Evolutionary conservation across 92 coral and sea anemone species (phyloP).

Genomic region (Bergia sp.): DNA sequence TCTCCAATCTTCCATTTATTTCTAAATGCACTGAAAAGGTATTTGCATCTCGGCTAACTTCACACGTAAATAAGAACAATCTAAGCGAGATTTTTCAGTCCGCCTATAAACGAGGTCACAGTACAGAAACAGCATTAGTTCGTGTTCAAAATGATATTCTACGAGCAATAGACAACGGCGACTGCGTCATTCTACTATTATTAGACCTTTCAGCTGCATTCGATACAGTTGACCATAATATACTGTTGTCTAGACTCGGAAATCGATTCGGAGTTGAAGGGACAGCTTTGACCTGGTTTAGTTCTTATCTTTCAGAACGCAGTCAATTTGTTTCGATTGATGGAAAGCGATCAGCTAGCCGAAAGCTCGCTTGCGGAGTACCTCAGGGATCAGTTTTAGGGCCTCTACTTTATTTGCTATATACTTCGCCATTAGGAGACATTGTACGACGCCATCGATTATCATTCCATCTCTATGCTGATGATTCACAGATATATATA

Average conservation of each 20-base stretch:
- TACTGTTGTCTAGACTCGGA: too few species aligned
- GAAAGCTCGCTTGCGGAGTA: conserved; percentile 7
- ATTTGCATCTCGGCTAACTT: background rate
- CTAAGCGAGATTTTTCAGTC: background rate
- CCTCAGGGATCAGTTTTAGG: conserved; percentile 25
- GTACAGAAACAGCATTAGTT: background rate
- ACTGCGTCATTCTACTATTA: too few species aligned
- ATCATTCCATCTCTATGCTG: conserved; percentile 21
- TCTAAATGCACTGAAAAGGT: background rate
- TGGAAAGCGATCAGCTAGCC: conserved; percentile 13
- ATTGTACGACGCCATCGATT: conserved; percentile 19
- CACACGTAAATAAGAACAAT: background rate
- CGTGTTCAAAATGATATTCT: too few species aligned
- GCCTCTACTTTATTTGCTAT: conserved; percentile 25
- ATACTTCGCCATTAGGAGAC: conserved; percentile 25
- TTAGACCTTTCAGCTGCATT: too few species aligned
- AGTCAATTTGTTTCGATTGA: background rate
- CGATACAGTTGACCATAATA: too few species aligned
- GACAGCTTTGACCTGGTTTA: too few species aligned
- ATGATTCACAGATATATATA: conserved; percentile 9
- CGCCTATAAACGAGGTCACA: background rate
- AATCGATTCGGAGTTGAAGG: too few species aligned
- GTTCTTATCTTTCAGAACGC: background rate
- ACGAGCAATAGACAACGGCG: too few species aligned
- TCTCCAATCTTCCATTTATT: too few species aligned